A percentile compares a stretch with the other conserved stretches of the same genome.
Evolutionary conservation across 1,140 invertebrate genomes (phyloP).

Genomic region (Drosophila guanche): DNA sequence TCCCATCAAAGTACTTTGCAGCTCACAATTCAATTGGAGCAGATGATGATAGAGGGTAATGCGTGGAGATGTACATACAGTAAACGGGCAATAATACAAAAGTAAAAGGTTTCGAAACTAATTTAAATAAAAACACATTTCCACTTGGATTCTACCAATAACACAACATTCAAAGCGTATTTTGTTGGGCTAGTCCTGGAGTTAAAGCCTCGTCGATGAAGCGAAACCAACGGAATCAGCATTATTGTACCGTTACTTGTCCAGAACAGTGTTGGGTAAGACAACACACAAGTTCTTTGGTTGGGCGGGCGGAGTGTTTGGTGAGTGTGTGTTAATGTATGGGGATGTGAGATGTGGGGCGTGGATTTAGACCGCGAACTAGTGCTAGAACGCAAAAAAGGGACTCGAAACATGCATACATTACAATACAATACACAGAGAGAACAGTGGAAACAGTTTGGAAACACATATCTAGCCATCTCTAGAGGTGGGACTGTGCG

Average conservation of each 20-base stretch:
- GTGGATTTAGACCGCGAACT: constrained; percentile 71
- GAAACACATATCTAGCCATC: constrained; percentile 1
- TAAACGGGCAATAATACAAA: constrained; percentile 46
- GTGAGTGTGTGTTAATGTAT: constrained; percentile 14
- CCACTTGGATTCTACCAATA: constrained; percentile 23
- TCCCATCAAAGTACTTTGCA: constrained; percentile 21
- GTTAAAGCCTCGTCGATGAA: constrained; percentile 21
- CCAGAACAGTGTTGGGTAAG: neutral
- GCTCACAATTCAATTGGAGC: constrained; percentile 42
- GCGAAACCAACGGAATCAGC: neutral
- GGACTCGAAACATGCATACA: constrained; percentile 4
- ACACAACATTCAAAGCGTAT: constrained; percentile 56
- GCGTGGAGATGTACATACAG: constrained; percentile 22
- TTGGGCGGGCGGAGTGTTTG: constrained; percentile 11
- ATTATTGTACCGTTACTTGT: neutral
- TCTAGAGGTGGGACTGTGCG: constrained; percentile 18
- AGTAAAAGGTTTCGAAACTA: constrained; percentile 20
- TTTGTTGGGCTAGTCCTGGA: constrained; percentile 23
- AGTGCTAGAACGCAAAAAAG: constrained; percentile 34
- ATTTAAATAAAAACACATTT: constrained; percentile 4
- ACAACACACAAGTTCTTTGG: constrained; percentile 1
- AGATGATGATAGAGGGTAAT: neutral
- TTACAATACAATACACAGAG: constrained; percentile 19
- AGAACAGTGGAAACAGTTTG: constrained; percentile 21
- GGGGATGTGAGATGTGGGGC: constrained; percentile 16